Conservation (phyloP, 2,113 vertebrate species). For the Crotalus tigris region DNA sequence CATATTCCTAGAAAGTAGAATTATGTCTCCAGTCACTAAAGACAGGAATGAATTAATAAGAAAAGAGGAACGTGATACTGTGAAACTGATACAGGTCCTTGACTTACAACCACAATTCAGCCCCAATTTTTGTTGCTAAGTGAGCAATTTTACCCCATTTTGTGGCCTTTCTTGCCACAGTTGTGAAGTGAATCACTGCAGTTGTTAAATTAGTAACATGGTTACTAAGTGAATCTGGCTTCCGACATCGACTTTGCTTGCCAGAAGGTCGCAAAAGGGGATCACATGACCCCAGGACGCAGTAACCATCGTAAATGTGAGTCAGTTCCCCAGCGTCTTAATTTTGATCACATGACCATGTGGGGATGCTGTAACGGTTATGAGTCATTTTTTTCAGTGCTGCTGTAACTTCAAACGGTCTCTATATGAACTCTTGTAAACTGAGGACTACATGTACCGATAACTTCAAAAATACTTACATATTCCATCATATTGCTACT, state of each 20-base stretch:
- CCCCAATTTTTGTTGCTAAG: neutral
- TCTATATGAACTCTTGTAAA: neutral
- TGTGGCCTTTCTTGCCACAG: neutral
- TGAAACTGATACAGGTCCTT: neutral
- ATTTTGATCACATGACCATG: neutral
- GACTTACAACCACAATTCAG: neutral
- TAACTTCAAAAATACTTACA: conserved; percentile 69
- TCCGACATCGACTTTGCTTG: neutral
- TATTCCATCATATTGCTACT: conserved; percentile 97
- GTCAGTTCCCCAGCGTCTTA: neutral
- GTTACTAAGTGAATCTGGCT: neutral
- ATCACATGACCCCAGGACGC: neutral
- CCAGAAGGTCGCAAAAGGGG: neutral
- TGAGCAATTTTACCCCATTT: neutral
- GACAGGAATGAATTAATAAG: neutral
- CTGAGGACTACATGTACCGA: neutral
- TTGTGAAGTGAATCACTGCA: neutral
- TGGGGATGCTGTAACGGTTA: neutral
- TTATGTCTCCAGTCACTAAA: neutral
- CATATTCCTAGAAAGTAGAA: neutral
- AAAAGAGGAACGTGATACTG: conserved; percentile 14
- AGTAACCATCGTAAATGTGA: neutral
- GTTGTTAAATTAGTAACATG: neutral
- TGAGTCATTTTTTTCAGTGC: neutral
- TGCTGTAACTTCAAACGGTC: neutral